Evolutionary conservation across 2,113 vertebrate species (phyloP).

Genomic region (Terrapene triunguis): DNA sequence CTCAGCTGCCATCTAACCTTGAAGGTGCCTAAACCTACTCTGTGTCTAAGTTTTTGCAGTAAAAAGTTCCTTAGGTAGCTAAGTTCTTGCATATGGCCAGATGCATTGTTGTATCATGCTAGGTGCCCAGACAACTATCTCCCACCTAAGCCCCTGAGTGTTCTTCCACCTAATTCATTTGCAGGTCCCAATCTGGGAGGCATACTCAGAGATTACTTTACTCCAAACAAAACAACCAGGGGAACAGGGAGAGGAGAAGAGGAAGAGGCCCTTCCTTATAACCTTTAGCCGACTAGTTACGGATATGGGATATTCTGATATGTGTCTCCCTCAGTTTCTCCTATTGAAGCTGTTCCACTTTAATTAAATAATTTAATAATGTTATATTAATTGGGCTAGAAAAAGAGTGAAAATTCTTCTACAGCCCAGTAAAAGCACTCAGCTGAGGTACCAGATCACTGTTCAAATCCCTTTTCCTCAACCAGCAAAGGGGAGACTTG

Average conservation of each 20-base stretch:
- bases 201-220: not conserved
- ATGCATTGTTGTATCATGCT: not conserved
- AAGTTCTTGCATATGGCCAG: not conserved
- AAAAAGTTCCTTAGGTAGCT: not conserved
- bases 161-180: not conserved
- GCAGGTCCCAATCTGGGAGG: not conserved
- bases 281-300: not conserved
- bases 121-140: not conserved
- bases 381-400: not conserved
- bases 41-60: not conserved
- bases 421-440: not conserved
- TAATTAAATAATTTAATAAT: not conserved
- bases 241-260: not conserved
- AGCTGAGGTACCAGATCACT: not conserved
- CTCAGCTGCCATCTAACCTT: not conserved
- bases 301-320: not conserved
- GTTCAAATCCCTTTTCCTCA: not conserved
- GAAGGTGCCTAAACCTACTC: not conserved
- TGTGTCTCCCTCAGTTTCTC: not conserved
- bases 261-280: not conserved
- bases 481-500: not conserved
- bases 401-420: not conserved
- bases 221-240: not conserved
- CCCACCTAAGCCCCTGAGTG: not conserved
- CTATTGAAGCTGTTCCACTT: not conserved